Evolutionary conservation across 1,140 invertebrate genomes (phyloP).

Genomic region (Aphelinus atriplicis): DNA sequence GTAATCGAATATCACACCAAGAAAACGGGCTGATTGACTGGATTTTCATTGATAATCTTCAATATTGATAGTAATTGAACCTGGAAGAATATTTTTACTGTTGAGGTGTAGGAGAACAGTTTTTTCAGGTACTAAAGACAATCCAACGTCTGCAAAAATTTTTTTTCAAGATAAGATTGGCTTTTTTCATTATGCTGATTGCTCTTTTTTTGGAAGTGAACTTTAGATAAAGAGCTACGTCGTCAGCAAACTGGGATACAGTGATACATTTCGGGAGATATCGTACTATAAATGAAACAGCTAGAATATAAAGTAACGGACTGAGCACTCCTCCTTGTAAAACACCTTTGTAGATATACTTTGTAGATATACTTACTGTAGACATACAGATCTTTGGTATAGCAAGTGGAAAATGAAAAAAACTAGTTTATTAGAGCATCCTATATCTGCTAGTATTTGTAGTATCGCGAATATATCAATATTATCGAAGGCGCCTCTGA

Average conservation of each 20-base stretch:
- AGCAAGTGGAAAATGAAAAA: background rate
- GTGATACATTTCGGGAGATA: background rate
- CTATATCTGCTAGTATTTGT: background rate
- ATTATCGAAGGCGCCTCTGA: constrained; percentile 23
- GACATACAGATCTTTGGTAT: background rate
- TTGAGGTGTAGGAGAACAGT: too few relatives aligned
- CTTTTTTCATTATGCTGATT: too few relatives aligned
- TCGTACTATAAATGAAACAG: background rate
- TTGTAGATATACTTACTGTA: background rate
- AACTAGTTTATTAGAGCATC: background rate
- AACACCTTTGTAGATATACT: background rate
- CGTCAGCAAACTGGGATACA: constrained; percentile 1
- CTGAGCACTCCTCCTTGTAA: background rate
- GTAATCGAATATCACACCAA: too few relatives aligned
- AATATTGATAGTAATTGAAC: too few relatives aligned
- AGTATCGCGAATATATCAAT: background rate
- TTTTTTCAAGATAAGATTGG: too few relatives aligned
- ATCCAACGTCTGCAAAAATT: too few relatives aligned
- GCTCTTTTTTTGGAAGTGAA: background rate
- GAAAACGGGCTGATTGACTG: too few relatives aligned
- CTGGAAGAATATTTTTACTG: too few relatives aligned
- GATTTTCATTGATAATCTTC: too few relatives aligned
- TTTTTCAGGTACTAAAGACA: too few relatives aligned
- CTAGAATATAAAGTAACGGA: background rate
- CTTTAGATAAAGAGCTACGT: background rate